Evolutionary conservation across 2,888 invertebrate genomes (phyloP).

Genomic region (Nesidiocoris tenuis): DNA sequence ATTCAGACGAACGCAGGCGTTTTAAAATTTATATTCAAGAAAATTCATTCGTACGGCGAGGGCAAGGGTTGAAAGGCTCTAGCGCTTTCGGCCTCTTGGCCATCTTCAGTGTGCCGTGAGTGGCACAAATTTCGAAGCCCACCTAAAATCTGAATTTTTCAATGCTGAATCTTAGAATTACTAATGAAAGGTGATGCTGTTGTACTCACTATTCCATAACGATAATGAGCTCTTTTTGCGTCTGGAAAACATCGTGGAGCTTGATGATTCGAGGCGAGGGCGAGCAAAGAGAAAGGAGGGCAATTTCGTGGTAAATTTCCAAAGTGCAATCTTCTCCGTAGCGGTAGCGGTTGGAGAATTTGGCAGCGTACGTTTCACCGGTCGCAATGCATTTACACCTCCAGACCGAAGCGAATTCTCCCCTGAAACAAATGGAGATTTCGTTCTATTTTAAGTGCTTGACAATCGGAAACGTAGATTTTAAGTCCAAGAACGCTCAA

Average conservation of each 20-base stretch:
- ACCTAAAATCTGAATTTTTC: too few species aligned
- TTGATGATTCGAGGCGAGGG: conserved; percentile 58
- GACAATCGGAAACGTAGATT: too few species aligned
- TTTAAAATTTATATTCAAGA: too few species aligned
- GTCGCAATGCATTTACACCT: conserved; percentile 57
- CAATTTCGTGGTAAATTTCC: conserved; percentile 60
- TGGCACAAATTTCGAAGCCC: too few species aligned
- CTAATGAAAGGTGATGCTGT: too few species aligned
- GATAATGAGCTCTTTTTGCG: conserved; percentile 58
- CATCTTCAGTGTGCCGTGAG: too few species aligned
- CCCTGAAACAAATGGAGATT: conserved; percentile 55
- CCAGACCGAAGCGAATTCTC: conserved; percentile 61
- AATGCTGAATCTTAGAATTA: too few species aligned
- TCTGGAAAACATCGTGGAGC: conserved; percentile 61
- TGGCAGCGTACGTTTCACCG: conserved; percentile 59
- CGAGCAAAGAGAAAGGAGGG: conserved; percentile 58
- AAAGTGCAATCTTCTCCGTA: conserved; percentile 59
- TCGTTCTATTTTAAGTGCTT: conserved; percentile 9
- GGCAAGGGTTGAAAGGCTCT: too few species aligned
- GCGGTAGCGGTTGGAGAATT: conserved; percentile 59
- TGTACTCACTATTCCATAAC: conserved; percentile 61
- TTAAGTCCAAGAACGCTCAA: too few species aligned
- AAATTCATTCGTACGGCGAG: too few species aligned
- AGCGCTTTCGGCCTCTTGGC: too few species aligned
- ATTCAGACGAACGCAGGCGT: too few species aligned